A percentile compares a stretch with the other conserved stretches of the same genome.
Evolutionary conservation across 1,140 invertebrate species (phyloP).

Genomic region (Cherax destructor): DNA sequence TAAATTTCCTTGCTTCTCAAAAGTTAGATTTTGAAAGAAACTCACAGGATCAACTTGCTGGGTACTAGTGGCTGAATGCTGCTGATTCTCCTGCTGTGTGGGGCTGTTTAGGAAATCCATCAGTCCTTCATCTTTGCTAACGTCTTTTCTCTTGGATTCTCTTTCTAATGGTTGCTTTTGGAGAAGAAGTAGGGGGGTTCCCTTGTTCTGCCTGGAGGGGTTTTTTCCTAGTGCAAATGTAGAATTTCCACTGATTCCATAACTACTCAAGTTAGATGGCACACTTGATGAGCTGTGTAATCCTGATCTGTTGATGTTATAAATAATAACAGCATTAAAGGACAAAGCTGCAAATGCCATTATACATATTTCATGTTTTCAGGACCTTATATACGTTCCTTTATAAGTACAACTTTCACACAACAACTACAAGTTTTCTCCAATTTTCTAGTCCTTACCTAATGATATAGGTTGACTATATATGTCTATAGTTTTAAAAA

Average conservation of each 20-base stretch:
- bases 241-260: slow-evolving; percentile 42
- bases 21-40: neutral
- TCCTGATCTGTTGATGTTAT: slow-evolving; percentile 10
- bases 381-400: too few relatives aligned
- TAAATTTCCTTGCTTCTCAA: too few relatives aligned
- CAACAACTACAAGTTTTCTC: too few relatives aligned
- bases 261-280: slow-evolving; percentile 64
- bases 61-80: neutral
- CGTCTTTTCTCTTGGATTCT: slow-evolving; percentile 18
- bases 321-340: too few relatives aligned
- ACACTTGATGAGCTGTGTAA: slow-evolving; percentile 67
- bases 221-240: slow-evolving; percentile 16
- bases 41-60: slow-evolving; percentile 30
- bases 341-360: too few relatives aligned
- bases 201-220: slow-evolving; percentile 68
- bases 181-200: slow-evolving; percentile 15
- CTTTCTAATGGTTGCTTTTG: slow-evolving; percentile 39
- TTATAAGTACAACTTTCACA: too few relatives aligned
- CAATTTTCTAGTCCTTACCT: too few relatives aligned
- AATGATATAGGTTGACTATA: too few relatives aligned
- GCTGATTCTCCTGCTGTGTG: slow-evolving; percentile 21
- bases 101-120: slow-evolving; percentile 58
- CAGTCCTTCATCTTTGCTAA: slow-evolving; percentile 32
- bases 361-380: too few relatives aligned
- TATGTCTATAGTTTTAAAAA: too few relatives aligned